Evolutionary conservation across 92 coral and sea anemone species (phyloP), one percentile per base, ranked within the genome.

Genomic region (Actinernus sp.): DNA sequence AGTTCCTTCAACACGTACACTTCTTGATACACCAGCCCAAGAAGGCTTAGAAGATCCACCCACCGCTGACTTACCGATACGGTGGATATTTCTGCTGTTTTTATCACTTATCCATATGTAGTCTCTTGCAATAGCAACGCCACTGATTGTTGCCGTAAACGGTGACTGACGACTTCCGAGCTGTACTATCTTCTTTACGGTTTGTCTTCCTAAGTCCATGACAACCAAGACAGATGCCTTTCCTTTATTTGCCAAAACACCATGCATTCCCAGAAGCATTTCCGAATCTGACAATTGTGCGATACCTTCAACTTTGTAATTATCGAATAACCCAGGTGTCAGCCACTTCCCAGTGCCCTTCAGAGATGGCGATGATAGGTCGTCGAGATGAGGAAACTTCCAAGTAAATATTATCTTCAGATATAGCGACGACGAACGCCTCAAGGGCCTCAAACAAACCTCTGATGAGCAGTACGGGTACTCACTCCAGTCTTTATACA

Each of bases 321-420:
- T 85, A 55, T 94, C 98, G 62, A 94, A 94, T 9, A 94, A 80
- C 8, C 98, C 97, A 1, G 98, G 98, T 18, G 78, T 89, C 13
- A 87, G 85, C 98, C 98, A 91, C 36, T 83, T 82, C n/a, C 94
- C 97, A 16, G 89, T 48, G 31, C 58, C 79, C 19, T 76, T 47
- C 71, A 91, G 77, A 18, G 98, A 87, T n/a, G n/a, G n/a, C n/a
- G n/a, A n/a, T 1, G 98, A 92, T 18, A 94, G 82, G 62, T 94
- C 98, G 34, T 94, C 98, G 6, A 94, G 80, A 49, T 94, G 98
- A 24, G 95, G 94, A 58, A 74, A 94, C 61, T 87, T 94, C 88
- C 96, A 91, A 6, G 91, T 63, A 45, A 94, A 94, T 14, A 94
- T 83, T 9, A 86, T 83, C 8, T 65, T 71, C 1, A 79, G 81